A percentile compares a stretch with the other conserved stretches of the same genome.
Conservation (phyloP, 2,113 vertebrate species). For the Mixornis gularis region DNA sequence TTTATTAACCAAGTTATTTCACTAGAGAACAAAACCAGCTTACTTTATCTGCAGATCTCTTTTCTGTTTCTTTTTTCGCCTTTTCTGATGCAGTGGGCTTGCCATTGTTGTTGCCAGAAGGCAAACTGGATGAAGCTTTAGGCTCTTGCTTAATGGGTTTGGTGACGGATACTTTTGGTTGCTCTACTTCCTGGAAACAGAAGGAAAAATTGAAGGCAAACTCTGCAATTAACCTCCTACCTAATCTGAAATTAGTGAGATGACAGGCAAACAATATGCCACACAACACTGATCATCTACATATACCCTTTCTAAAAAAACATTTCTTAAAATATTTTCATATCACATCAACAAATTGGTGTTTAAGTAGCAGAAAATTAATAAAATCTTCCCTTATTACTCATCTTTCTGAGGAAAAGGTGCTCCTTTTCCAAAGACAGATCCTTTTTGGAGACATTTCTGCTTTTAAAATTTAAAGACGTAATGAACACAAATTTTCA, state of each 20-base stretch:
- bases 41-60: slow-evolving; percentile 92
- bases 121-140: slow-evolving; percentile 79
- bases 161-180: slow-evolving; percentile 81
- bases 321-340: background rate
- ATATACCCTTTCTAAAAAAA: accelerated
- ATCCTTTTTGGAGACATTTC: background rate
- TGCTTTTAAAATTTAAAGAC: background rate
- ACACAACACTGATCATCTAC: background rate
- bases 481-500: background rate
- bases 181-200: slow-evolving; percentile 82
- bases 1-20: background rate
- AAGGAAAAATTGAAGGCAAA: background rate
- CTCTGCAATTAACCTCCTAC: background rate
- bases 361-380: background rate
- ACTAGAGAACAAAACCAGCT: background rate
- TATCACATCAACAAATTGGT: background rate
- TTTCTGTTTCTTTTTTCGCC: slow-evolving; percentile 90
- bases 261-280: background rate
- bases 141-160: slow-evolving; percentile 89
- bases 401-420: background rate
- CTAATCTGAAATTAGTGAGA: background rate
- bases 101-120: slow-evolving; percentile 80
- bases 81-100: slow-evolving; percentile 85
- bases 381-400: background rate
- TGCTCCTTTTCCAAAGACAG: background rate